phyloP scores from a whole-genome alignment of 2,888 invertebrate genomes.

The Chrysomela aeneicollis region DNA sequence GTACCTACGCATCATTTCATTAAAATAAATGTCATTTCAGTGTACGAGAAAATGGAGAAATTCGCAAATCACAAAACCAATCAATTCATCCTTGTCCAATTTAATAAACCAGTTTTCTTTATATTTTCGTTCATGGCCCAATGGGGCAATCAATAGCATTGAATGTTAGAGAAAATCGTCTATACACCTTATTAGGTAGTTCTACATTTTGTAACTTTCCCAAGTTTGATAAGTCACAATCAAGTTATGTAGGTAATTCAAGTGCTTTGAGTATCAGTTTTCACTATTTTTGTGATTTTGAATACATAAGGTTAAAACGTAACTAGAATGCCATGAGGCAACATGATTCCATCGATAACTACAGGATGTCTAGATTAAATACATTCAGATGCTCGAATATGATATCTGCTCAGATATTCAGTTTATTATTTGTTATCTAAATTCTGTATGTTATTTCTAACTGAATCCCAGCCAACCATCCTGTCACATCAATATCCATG shows the following conservation, averaged over 20 bases:
- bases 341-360: too few relatives aligned
- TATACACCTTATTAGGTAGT: constrained; percentile 28
- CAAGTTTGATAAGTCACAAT: constrained; percentile 7
- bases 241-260: not conserved
- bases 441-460: too few relatives aligned
- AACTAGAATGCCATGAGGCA: not conserved
- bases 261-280: not conserved
- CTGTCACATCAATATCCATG: too few relatives aligned
- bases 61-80: not conserved
- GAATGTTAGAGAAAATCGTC: constrained; percentile 33
- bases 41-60: not conserved
- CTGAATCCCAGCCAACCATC: too few relatives aligned
- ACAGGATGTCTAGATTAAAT: too few relatives aligned
- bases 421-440: too few relatives aligned
- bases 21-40: not conserved
- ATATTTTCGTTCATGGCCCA: constrained; percentile 34
- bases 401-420: too few relatives aligned
- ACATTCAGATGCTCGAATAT: too few relatives aligned
- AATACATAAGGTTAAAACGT: not conserved
- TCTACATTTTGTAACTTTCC: constrained; percentile 33
- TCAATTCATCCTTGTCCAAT: constrained; percentile 13
- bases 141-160: constrained; percentile 35
- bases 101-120: constrained; percentile 14
- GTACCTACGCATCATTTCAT: not conserved
- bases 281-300: not conserved